Percentiles rank a stretch among this genome's conserved stretches.
phyloP scores from a whole-genome alignment of 2,888 invertebrate genomes.

The Oscheius sp. region DNA sequence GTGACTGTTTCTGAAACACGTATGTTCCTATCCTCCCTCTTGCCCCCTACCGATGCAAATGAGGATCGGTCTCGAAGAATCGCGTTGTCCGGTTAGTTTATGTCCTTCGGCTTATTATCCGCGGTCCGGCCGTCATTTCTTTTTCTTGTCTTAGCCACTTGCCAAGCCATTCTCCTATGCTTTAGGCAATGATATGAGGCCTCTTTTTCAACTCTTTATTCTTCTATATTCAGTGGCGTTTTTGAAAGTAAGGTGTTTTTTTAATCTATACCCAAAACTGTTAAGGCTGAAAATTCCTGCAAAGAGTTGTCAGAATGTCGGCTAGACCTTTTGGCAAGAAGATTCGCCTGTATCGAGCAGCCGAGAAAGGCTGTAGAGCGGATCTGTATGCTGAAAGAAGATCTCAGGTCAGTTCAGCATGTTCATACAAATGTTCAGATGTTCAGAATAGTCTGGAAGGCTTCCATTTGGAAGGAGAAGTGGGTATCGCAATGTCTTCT shows the following conservation, averaged over 20 bases:
- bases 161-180: background rate
- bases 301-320: slow-evolving; percentile 17
- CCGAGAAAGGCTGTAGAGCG: slow-evolving; percentile 18
- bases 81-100: slow-evolving; percentile 30
- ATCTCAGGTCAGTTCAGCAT: slow-evolving; percentile 10
- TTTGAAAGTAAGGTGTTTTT: background rate
- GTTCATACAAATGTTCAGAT: background rate
- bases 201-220: slow-evolving; percentile 7
- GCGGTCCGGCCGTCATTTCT: slow-evolving; percentile 1
- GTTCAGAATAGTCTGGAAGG: slow-evolving; percentile 20
- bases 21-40: too few relatives aligned
- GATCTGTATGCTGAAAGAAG: slow-evolving; percentile 14
- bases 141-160: background rate
- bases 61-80: background rate
- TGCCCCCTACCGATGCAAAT: slow-evolving; percentile 21
- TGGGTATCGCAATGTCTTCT: slow-evolving; percentile 6
- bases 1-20: too few relatives aligned
- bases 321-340: background rate
- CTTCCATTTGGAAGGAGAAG: slow-evolving; percentile 24
- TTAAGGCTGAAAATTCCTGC: slow-evolving; percentile 13
- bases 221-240: background rate
- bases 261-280: too few relatives aligned
- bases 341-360: slow-evolving; percentile 18
- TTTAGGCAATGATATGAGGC: slow-evolving; percentile 28
- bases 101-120: slow-evolving; percentile 18